phyloP scores from a whole-genome alignment of 2,888 invertebrate species.

The Nematopogon swammerdamellus region DNA sequence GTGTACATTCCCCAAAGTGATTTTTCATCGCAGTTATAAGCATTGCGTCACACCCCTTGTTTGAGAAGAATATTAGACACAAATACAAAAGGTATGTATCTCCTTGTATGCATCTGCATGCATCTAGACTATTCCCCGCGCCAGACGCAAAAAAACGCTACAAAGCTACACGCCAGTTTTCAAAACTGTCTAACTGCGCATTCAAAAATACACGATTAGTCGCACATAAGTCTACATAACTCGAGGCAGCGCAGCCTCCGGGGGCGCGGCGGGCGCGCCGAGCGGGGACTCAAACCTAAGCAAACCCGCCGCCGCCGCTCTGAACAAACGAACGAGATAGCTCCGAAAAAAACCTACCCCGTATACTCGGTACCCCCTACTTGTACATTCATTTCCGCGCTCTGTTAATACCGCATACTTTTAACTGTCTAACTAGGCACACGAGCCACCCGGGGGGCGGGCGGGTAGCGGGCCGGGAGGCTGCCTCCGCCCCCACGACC shows the following conservation, averaged over 20 bases:
- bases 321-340: background rate
- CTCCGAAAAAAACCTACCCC: background rate
- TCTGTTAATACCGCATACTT: slow-evolving; percentile 58
- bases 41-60: too few relatives aligned
- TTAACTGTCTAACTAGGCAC: slow-evolving; percentile 55
- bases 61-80: too few relatives aligned
- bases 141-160: too few relatives aligned
- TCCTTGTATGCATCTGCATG: too few relatives aligned
- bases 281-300: background rate
- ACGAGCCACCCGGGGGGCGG: background rate
- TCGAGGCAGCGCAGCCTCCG: background rate
- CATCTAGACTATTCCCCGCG: too few relatives aligned
- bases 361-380: slow-evolving; percentile 40
- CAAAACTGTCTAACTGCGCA: background rate
- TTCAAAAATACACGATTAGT: background rate
- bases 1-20: too few relatives aligned
- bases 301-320: background rate
- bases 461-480: slow-evolving; percentile 16
- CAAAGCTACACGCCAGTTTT: too few relatives aligned
- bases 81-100: too few relatives aligned
- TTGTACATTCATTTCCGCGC: slow-evolving; percentile 58
- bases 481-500: slow-evolving; percentile 10
- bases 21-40: too few relatives aligned
- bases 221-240: background rate
- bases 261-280: too few relatives aligned